Evolutionary conservation across 2,888 invertebrate genomes (phyloP).

Genomic region (Meganola albula): DNA sequence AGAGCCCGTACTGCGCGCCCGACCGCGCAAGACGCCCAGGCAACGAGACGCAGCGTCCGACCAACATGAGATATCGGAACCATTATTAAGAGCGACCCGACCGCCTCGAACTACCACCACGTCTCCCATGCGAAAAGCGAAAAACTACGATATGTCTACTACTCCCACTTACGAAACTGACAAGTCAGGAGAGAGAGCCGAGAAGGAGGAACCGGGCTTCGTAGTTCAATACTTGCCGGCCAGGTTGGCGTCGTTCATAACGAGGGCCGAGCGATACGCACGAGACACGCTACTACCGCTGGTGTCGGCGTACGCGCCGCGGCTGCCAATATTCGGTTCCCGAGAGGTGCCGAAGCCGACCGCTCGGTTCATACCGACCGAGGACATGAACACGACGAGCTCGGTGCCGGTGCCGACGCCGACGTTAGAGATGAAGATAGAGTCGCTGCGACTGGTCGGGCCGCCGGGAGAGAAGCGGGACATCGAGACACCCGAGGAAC

Average conservation of each 20-base stretch:
- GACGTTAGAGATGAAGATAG: conserved; percentile 72
- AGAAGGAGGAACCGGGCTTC: conserved; percentile 61
- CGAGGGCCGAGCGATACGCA: conserved; percentile 89
- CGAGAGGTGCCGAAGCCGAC: conserved; percentile 66
- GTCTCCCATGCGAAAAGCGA: conserved; percentile 54
- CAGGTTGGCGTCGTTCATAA: conserved; percentile 85
- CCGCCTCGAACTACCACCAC: conserved; percentile 48
- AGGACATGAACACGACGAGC: conserved; percentile 51
- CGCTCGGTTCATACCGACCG: conserved; percentile 81
- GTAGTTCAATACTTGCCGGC: conserved; percentile 89
- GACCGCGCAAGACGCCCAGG: conserved; percentile 75
- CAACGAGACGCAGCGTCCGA: conserved; percentile 69
- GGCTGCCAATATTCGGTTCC: conserved; percentile 79
- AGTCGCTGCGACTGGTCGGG: conserved; percentile 56
- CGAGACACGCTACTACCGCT: conserved; percentile 85
- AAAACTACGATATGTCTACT: conserved; percentile 65
- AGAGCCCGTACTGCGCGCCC: conserved; percentile 84
- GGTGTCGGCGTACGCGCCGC: conserved; percentile 88
- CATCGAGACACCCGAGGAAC: conserved; percentile 61
- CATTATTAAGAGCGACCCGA: conserved; percentile 75
- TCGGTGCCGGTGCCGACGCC: conserved; percentile 65
- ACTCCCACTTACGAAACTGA: conserved; percentile 57
- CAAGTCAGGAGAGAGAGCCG: conserved; percentile 47
- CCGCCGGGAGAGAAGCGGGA: conserved; percentile 64
- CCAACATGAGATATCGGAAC: conserved; percentile 81